Percentiles rank a stretch among this genome's conserved stretches.
Conservation (phyloP, 2,888 invertebrate species). For the Cylindroiulus punctatus region DNA sequence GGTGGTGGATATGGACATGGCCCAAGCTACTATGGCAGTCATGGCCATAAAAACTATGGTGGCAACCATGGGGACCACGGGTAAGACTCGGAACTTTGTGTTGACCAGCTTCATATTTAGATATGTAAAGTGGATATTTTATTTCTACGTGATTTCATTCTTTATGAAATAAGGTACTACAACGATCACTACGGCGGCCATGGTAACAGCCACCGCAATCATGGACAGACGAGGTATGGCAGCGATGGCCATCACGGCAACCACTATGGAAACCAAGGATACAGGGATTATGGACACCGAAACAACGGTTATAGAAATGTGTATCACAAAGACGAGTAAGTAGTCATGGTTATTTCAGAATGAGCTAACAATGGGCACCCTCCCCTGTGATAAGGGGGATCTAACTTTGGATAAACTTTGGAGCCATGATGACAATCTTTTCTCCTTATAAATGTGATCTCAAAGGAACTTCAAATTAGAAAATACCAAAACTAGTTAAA, state of each 20-base stretch:
- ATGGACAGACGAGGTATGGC: slow-evolving; percentile 55
- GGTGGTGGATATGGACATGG: slow-evolving; percentile 53
- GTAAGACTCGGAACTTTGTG: background rate
- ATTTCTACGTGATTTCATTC: background rate
- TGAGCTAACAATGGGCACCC: too few species aligned
- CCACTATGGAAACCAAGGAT: slow-evolving; percentile 57
- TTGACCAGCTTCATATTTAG: background rate
- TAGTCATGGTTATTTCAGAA: background rate
- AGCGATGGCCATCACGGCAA: slow-evolving; percentile 57
- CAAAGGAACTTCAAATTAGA: too few species aligned
- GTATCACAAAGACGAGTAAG: slow-evolving; percentile 56
- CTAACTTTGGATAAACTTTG: too few species aligned
- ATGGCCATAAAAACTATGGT: slow-evolving; percentile 71
- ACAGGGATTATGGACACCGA: slow-evolving; percentile 54
- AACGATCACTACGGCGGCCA: slow-evolving; percentile 57
- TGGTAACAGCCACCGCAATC: slow-evolving; percentile 56
- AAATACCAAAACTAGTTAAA: too few species aligned
- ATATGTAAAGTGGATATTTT: background rate
- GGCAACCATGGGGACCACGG: slow-evolving; percentile 70
- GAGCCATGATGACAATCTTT: too few species aligned
- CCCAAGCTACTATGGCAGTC: slow-evolving; percentile 65
- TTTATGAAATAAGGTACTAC: slow-evolving; percentile 53
- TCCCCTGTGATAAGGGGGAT: too few species aligned
- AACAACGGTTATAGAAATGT: slow-evolving; percentile 58
- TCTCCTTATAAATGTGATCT: too few species aligned